A percentile compares a stretch with the other conserved stretches of the same genome.
Conservation (phyloP, 2,797 vertebrate genomes). For the Helicolenus hilgendorfi region DNA sequence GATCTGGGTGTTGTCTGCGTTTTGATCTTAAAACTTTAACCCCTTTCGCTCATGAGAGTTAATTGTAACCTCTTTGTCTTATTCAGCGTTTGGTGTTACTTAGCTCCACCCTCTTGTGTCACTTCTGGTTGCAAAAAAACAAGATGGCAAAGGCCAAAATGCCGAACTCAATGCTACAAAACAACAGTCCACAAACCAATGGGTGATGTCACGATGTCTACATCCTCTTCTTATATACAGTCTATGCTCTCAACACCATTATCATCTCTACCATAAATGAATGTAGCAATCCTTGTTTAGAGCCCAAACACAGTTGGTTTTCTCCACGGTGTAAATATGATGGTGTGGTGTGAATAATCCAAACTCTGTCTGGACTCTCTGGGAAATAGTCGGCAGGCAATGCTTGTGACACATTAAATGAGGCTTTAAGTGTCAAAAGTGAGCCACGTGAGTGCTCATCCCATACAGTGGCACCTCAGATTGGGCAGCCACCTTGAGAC, state of each 20-base stretch:
- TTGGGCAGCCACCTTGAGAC: not conserved
- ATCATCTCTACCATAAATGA: not conserved
- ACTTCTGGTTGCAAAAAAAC: no score
- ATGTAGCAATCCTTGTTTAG: not conserved
- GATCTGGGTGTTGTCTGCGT: no score
- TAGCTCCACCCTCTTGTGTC: no score
- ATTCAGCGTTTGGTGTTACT: no score
- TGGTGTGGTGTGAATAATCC: not conserved
- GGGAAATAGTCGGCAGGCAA: not conserved
- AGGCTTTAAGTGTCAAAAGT: not conserved
- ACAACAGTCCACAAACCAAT: accelerated
- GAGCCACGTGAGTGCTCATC: not conserved
- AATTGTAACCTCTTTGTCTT: no score
- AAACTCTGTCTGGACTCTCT: not conserved
- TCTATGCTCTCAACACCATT: not conserved
- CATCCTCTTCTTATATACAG: no score
- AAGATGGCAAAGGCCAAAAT: no score
- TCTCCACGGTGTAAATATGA: not conserved
- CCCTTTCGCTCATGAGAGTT: no score
- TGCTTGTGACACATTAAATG: not conserved
- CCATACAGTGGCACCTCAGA: not conserved
- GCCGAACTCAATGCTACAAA: no score
- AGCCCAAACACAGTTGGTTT: not conserved
- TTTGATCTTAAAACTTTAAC: no score
- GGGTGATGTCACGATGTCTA: no score